Conservation (phyloP, 2,113 vertebrate species). For the Halichoeres trimaculatus region DNA sequence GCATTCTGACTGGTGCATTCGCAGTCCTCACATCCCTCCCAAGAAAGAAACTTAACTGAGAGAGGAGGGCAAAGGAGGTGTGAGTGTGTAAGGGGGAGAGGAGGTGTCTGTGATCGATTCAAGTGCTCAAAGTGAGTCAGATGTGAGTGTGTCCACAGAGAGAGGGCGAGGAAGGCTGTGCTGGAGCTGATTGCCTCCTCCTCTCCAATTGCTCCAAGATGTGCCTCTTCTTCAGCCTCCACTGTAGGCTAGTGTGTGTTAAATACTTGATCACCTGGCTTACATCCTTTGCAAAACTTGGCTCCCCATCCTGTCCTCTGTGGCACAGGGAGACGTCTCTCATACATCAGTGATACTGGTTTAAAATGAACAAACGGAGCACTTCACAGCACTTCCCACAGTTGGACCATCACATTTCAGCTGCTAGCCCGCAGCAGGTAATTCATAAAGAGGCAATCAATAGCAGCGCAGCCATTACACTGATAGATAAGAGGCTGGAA, state of each 20-base stretch:
- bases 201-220: conserved; percentile 29
- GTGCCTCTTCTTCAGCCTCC: conserved; percentile 21
- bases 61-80: neutral
- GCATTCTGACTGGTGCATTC: conserved; percentile 4
- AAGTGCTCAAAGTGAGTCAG: conserved; percentile 39
- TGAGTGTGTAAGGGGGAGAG: neutral
- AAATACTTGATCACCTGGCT: conserved; percentile 42
- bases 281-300: conserved; percentile 9
- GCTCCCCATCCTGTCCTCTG: neutral
- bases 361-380: neutral
- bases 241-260: conserved; percentile 12
- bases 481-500: conserved; percentile 76
- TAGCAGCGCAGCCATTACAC: conserved; percentile 66
- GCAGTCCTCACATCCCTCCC: conserved; percentile 9
- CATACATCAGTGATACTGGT: conserved; percentile 7
- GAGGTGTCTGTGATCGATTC: conserved; percentile 42
- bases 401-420: conserved; percentile 17
- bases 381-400: neutral
- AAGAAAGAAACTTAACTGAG: conserved; percentile 10
- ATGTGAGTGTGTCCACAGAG: conserved; percentile 43
- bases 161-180: conserved; percentile 7
- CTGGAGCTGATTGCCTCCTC: conserved; percentile 46
- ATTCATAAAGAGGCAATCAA: conserved; percentile 68
- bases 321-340: conserved; percentile 1
- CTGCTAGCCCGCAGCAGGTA: conserved; percentile 9